Evolutionary conservation across 2,113 vertebrate genomes (phyloP), one percentile per base, ranked within the genome.

Genomic region (Calonectris borealis): DNA sequence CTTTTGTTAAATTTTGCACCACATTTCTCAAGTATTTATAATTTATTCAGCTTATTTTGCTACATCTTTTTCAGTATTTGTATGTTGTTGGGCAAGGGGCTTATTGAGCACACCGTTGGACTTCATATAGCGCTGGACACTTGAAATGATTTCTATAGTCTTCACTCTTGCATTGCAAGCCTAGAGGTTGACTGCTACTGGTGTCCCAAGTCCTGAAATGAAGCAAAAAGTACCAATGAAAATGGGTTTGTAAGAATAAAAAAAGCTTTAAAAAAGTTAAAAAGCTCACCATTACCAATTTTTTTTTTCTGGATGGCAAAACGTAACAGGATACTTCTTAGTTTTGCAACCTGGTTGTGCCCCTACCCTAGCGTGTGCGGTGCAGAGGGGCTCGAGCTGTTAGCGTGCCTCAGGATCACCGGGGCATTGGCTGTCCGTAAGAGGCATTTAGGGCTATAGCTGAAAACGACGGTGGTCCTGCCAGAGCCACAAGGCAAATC

Each of bases 161-260:
- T 85, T 85, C 78, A 36, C 84, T 87, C 82, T 65, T 76, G 70
- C 61, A 25, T 55, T 79, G 73, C 65, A 75, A 48, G 44, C 66
- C 66, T 76, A 8, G 62, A 85, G 85, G 69, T 16, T 76, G 93
- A 77, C 83, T 77, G 15, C 44, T 66, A 9, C 77, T 52, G 40
- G 58, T 88, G 66, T 91, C 84, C 81, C 81, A 44, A 61, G 57
- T 78, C 66, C 72, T 87, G 81, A 91, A 89, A 76, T 52, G 13
- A 69, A 76, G 66, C 61, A 69, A 72, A 94, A 95, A 52, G 21
- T 93, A 62, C 82, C 73, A 40, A 87, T 90, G 44, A 71, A 85
- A 79, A 89, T 91, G 61, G 82, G 40, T 94, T 93, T 96, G 84
- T 94, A 89, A 94, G 84, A 97, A 96, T 96, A 96, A 94, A 96